phyloP scores from a whole-genome alignment of 2,113 vertebrate species.

The Copsychus sechellarum region DNA sequence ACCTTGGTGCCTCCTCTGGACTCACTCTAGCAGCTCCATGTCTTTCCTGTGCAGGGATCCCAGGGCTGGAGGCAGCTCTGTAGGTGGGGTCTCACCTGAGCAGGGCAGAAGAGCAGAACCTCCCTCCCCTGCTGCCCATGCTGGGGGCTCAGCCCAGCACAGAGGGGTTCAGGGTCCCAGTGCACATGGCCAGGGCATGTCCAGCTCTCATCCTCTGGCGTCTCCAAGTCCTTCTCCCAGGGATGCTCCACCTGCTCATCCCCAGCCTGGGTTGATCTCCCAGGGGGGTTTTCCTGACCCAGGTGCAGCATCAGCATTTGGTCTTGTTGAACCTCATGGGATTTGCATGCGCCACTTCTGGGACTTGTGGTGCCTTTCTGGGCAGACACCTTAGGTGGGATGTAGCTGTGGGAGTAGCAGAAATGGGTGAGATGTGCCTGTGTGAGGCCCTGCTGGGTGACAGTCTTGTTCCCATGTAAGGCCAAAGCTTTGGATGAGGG shows the following conservation, averaged over 20 bases:
- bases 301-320: background rate
- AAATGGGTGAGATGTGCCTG: background rate
- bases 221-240: background rate
- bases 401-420: too few species aligned
- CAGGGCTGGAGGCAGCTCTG: background rate
- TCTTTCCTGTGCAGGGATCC: background rate
- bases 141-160: background rate
- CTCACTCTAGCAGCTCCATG: background rate
- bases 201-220: background rate
- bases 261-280: background rate
- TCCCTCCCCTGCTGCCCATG: background rate
- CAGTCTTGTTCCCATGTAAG: background rate
- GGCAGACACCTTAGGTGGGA: background rate
- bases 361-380: background rate
- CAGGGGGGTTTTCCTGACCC: fast-evolving
- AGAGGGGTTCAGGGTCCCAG: background rate
- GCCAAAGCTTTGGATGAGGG: background rate
- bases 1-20: background rate
- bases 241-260: background rate
- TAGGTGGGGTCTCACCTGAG: background rate
- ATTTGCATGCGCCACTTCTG: background rate
- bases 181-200: fast-evolving
- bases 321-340: background rate
- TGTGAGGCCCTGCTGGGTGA: too few species aligned
- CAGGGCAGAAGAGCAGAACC: background rate